These are phyloP conservation scores for Phalacrocorax pelagicus DNA, from an alignment of 2,113 vertebrate genomes.

Conservation along the genomic window DNA sequence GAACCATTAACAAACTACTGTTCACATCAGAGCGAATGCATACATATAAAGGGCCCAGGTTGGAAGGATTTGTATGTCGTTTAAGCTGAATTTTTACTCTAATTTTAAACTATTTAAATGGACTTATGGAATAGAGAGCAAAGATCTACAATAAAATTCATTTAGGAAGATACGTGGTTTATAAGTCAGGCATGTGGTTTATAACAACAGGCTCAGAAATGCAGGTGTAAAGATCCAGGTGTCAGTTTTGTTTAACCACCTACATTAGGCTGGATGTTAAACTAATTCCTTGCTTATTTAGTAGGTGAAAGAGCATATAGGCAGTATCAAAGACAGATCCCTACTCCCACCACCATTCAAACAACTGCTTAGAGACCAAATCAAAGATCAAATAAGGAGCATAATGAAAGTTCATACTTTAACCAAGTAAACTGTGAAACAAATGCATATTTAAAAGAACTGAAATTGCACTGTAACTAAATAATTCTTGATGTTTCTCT, in stretches of 20 bases:
- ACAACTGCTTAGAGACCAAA: background rate
- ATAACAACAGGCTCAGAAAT: background rate
- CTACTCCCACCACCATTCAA: background rate
- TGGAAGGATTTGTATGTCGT: background rate
- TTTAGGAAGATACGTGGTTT: background rate
- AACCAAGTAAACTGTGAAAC: background rate
- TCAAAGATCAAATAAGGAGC: background rate
- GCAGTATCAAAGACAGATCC: background rate
- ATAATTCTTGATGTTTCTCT: background rate
- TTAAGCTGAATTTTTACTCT: background rate
- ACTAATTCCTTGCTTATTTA: background rate
- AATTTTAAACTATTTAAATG: background rate
- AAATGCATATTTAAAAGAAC: background rate
- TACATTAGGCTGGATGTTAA: background rate
- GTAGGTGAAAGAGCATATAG: background rate
- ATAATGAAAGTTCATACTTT: background rate
- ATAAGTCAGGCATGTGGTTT: background rate
- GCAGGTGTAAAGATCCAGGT: background rate
- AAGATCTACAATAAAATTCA: background rate
- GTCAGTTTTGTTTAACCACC: background rate
- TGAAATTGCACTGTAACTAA: background rate
- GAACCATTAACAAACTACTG: constrained; percentile 21
- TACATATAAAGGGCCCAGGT: background rate
- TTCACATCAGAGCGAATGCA: constrained; percentile 14
- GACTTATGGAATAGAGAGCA: background rate